A percentile compares a stretch with the other conserved stretches of the same genome.
Conservation (phyloP, 2,888 invertebrate species). For the Podotricha telesiphe region DNA sequence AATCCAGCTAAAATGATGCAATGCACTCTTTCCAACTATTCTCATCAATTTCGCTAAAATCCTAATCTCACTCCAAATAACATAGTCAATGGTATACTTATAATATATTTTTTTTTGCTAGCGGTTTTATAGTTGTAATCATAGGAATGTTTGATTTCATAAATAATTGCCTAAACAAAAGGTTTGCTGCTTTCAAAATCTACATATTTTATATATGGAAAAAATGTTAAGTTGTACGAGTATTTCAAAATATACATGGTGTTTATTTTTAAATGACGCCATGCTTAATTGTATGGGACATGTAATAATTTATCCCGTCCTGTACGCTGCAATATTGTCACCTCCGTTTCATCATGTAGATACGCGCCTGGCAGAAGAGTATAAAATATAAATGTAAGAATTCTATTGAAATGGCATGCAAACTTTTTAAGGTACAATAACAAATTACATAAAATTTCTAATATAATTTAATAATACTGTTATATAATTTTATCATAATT, state of each 20-base stretch:
- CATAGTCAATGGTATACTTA: too few relatives aligned
- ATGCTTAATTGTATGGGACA: neutral
- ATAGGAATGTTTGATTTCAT: neutral
- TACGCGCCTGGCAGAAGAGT: constrained; percentile 1
- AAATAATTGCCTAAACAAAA: neutral
- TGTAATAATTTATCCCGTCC: constrained; percentile 1
- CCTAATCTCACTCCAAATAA: too few relatives aligned
- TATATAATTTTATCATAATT: neutral
- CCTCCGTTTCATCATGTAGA: constrained; percentile 14
- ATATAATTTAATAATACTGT: neutral
- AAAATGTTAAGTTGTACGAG: neutral
- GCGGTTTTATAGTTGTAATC: neutral
- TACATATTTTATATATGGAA: neutral
- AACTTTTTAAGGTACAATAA: neutral
- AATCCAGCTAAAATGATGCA: too few relatives aligned
- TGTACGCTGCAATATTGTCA: constrained; percentile 2
- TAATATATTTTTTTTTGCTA: too few relatives aligned
- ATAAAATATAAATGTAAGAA: constrained; percentile 20
- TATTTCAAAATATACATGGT: neutral
- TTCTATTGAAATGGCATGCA: neutral
- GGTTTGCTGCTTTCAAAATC: neutral
- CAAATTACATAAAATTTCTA: neutral
- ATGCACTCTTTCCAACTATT: too few relatives aligned
- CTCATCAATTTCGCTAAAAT: too few relatives aligned
- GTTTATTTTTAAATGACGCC: neutral